Base-by-base conservation (phyloP, 1,140 invertebrate genomes). In the Papilio dardanus region DNA sequence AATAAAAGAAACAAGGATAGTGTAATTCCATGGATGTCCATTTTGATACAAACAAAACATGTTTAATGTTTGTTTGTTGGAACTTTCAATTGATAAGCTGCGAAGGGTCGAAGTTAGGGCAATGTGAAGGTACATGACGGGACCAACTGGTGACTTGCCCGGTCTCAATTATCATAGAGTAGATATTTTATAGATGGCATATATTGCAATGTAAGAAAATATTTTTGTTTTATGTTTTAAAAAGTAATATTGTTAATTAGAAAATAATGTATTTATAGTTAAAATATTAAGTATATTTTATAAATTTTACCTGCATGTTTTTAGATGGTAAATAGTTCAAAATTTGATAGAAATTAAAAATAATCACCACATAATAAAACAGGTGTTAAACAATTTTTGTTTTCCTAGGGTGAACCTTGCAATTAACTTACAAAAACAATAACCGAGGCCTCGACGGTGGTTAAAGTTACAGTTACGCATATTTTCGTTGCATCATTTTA, bases 11-110 rank as follows among this genome's bases (percentile, higher is more conserved):
- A 50, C 46, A 50, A 50, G n/a, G n/a, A n/a, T 16, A 46, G 14
- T 46, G 4, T n/a, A 30, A 30, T 3, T 67, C 65, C 1, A 7
- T 21, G n/a, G n/a, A n/a, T n/a, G n/a, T n/a, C n/a, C n/a, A 14
- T 37, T 35, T 12, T 21, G 31, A n/a, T 75, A 37, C 46, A 67
- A 58, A 73, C 35, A 58, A 40, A 65, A 67, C 50, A 74, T 74
- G 62, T 76, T 35, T 69, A 74, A n/a, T n/a, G n/a, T n/a, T 69
- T 76, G 62, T 78, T 78, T 75, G 77, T 76, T 74, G 42, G 69
- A 24, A 71, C 30, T 42, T 50, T 66, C 40, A 46, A 74, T 58
- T 69, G 77, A 76, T 78, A 78, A 78, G 74, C 71, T 46, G 71
- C 62, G 74, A 78, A 75, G 69, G 77, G 74, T 16, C 58, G 33